Base-by-base conservation (phyloP, 2,113 vertebrate species). In the Centropus bengalensis region DNA sequence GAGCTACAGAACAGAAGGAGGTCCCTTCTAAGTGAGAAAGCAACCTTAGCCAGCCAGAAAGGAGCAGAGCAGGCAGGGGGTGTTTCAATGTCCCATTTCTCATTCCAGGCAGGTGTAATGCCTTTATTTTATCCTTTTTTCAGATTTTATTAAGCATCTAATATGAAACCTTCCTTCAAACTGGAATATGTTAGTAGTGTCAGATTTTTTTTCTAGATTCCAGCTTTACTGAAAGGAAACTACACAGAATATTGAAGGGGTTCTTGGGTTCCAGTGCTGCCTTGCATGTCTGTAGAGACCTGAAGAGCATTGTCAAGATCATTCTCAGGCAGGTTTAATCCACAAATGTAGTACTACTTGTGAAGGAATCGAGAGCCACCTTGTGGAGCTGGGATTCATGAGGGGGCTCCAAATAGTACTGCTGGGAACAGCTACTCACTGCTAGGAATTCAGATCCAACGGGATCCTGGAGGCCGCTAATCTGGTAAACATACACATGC, bases 361-460 rank as follows among this genome's bases (percentile, higher is more conserved):
- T 56, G 54, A 86, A 88, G 91, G 94, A 70, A 79, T 81, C 2
- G 38, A 82, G 96, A 95, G 96, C 97, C 97, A 96, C 92, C 97
- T 97, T 91, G 96, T 97, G 97, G 97, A 96, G 80, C 64, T 89
- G 52, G 40, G 22, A 59, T 87, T 96, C 68, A n/a, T 3, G 32
- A 73, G 95, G 67, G 44, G 38, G 51, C 38, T 82, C 27, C 32
- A 55, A 47, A 42, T 32, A 23, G 52, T 49, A 4, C 14, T 44
- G 23, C n/a, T 45, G 47, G 60, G 17, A 89, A 36, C 33, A 69
- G 62, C 51, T 82, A 7, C 36, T 85, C 38, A 4, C 13, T 55
- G 40, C 47, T 55, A n/a, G 80, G 69, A 78, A 64, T 45, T 71
- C 79, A 45, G 49, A 44, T 86, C 30, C 51, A 55, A 14, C 0